phyloP scores from a whole-genome alignment of 2,888 invertebrate species.

The Linyphia triangularis region DNA sequence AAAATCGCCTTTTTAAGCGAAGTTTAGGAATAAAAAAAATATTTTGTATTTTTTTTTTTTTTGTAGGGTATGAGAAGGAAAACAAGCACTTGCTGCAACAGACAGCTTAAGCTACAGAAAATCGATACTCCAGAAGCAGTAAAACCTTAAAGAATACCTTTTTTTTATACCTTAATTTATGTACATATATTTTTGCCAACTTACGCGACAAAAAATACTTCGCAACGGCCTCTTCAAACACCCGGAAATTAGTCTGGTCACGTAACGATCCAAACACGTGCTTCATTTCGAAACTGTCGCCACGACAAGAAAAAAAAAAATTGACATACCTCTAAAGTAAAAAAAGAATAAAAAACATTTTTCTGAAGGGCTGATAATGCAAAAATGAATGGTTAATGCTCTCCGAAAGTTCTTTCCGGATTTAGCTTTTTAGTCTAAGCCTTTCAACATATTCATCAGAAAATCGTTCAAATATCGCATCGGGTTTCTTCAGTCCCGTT shows the following conservation, averaged over 20 bases:
- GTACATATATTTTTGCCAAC: not conserved
- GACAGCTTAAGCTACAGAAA: too few relatives aligned
- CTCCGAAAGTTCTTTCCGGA: conserved; percentile 8
- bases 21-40: too few relatives aligned
- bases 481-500: not conserved
- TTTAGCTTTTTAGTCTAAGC: conserved; percentile 63
- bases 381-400: not conserved
- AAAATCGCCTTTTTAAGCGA: too few relatives aligned
- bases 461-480: conserved; percentile 44
- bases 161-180: conserved; percentile 5
- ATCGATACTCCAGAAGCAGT: too few relatives aligned
- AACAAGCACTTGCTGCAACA: too few relatives aligned
- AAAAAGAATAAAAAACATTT: not conserved
- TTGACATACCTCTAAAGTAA: conserved; percentile 8
- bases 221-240: conserved; percentile 10
- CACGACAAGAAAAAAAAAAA: not conserved
- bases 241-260: conserved; percentile 62
- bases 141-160: too few relatives aligned
- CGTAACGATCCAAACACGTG: conserved; percentile 29
- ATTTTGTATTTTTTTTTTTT: too few relatives aligned
- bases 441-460: conserved; percentile 63
- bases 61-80: too few relatives aligned
- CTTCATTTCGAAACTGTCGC: too few relatives aligned
- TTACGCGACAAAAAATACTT: not conserved
- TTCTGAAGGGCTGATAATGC: not conserved